phyloP scores from a whole-genome alignment of 1,140 invertebrate species.

The Nymphalis io region DNA sequence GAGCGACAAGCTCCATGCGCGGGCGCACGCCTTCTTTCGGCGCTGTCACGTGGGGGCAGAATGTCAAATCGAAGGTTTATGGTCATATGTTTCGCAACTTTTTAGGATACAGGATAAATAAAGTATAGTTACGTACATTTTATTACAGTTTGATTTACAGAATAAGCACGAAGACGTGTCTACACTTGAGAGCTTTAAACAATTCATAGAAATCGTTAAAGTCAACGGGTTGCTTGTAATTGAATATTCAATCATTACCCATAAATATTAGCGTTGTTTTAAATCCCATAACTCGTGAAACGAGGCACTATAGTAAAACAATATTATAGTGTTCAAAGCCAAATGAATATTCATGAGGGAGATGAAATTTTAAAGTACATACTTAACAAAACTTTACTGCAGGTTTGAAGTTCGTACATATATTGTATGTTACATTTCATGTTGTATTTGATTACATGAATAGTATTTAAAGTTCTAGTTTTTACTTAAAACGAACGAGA shows the following conservation, averaged over 20 bases:
- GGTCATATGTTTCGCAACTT: conserved; percentile 26
- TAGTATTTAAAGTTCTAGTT: no score
- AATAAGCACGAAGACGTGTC: neutral
- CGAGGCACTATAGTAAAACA: neutral
- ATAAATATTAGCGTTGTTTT: conserved; percentile 48
- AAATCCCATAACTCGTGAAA: conserved; percentile 39
- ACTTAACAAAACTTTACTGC: no score
- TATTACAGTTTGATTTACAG: neutral
- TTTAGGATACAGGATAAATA: conserved; percentile 5
- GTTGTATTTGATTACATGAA: no score
- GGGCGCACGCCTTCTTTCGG: conserved; percentile 32
- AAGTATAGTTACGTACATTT: neutral
- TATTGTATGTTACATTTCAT: no score
- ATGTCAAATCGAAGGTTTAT: conserved; percentile 48
- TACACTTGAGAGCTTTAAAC: neutral
- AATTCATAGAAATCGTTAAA: conserved; percentile 33
- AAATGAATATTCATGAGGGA: conserved; percentile 3
- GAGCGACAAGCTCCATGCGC: conserved; percentile 49
- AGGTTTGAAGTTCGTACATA: no score
- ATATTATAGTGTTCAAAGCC: conserved; percentile 2
- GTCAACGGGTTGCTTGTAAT: conserved; percentile 37
- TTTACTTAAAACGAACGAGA: no score
- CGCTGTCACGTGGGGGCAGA: conserved; percentile 43
- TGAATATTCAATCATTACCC: conserved; percentile 54
- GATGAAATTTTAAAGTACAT: neutral